Evolutionary conservation across 2,113 vertebrate genomes (phyloP), one percentile per base, ranked within the genome.

Genomic region (Lophotis ruficrista): DNA sequence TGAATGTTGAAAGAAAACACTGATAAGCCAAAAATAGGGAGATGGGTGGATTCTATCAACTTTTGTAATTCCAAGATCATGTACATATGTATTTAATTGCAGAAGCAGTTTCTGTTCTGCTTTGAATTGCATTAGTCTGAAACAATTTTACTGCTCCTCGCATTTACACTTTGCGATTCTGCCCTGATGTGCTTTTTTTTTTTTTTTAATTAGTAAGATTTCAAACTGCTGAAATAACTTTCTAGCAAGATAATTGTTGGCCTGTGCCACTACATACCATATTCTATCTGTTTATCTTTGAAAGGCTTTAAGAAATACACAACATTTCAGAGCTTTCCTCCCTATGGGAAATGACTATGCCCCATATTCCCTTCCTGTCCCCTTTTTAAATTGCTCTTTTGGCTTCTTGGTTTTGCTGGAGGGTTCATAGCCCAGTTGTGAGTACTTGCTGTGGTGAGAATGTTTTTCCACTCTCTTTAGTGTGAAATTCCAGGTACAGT

Each of bases 401-500:
- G 76, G 82, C 51, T 89, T 93, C 83, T 81, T 2, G 1, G 24
- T 41, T 90, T 75, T 93, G 65, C 91, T 88, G 76, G 28, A 75
- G 77, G 78, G 31, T 82, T 89, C 89, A 72, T 76, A 77, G 61
- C 35, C 47, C 64, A n/a, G 51, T 90, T 97, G 84, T 7, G 54
- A 89, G 23, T 56, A 27, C 64, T 91, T 83, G 45, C 62, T 93
- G 33, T 50, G 78, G 91, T 92, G 66, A 91, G 76, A 93, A 89
- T 80, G 66, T 94, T 96, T 97, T 96, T 92, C 90, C 68, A 92
- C 83, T 91, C 75, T 96, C 83, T 76, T 70, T 38, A 83, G 92
- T 96, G 93, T 96, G 93, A 97, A 94, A 94, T 95, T 97, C 96
- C 94, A 92, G 92, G 93, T 94, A 95, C 88, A 76, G 76, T 94